phyloP scores from a whole-genome alignment of 2,888 invertebrate genomes.

The Camptogramma bilineatum region DNA sequence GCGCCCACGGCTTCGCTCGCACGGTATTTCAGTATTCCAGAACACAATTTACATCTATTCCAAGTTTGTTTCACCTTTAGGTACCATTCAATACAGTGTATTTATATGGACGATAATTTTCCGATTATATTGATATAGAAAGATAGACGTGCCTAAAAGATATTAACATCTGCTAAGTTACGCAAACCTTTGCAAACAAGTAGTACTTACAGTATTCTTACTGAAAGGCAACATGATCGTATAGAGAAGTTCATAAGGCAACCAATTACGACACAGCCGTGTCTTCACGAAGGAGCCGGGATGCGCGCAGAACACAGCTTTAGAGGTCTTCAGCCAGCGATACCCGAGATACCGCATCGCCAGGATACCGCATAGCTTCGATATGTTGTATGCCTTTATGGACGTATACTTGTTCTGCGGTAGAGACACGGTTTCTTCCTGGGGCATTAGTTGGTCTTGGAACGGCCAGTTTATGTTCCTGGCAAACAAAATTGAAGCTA shows the following conservation, averaged over 20 bases:
- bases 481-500: slow-evolving; percentile 13
- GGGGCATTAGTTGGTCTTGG: slow-evolving; percentile 68
- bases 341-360: slow-evolving; percentile 86
- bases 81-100: no score
- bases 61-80: no score
- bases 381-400: slow-evolving; percentile 94
- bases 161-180: no score
- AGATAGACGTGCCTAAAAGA: no score
- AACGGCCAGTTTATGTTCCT: slow-evolving; percentile 69
- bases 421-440: slow-evolving; percentile 88
- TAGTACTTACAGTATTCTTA: slow-evolving; percentile 91
- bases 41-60: no score
- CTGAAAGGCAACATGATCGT: slow-evolving; percentile 94
- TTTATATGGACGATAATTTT: no score
- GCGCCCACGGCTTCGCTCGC: no score
- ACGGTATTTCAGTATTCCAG: no score
- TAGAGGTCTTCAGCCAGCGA: slow-evolving; percentile 87
- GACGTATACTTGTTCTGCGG: slow-evolving; percentile 89
- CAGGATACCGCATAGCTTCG: slow-evolving; percentile 94
- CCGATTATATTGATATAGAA: no score
- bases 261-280: slow-evolving; percentile 91
- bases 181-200: no score
- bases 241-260: slow-evolving; percentile 92
- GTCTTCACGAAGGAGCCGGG: slow-evolving; percentile 96
- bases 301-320: slow-evolving; percentile 92